Evolutionary conservation across 2,113 vertebrate genomes (phyloP).

Genomic region (Brienomyrus longianalis): DNA sequence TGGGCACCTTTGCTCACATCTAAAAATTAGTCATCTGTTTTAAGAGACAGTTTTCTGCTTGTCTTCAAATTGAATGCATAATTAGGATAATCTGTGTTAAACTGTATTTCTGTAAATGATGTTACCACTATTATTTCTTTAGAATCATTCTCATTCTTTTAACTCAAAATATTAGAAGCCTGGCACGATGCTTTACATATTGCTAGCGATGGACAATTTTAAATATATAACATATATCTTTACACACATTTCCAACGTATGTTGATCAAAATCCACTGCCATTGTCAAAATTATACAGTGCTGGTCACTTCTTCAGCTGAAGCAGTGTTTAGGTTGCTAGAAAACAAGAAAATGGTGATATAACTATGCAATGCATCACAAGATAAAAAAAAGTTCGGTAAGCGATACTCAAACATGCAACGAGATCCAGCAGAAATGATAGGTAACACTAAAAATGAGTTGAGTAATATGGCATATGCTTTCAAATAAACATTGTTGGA

Average conservation of each 20-base stretch:
- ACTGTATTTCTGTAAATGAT: conserved; percentile 44
- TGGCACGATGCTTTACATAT: conserved; percentile 82
- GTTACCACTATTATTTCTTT: conserved; percentile 52
- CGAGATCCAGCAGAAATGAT: conserved; percentile 53
- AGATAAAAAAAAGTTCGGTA: conserved; percentile 35
- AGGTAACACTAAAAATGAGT: conserved; percentile 49
- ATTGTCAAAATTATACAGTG: conserved; percentile 52
- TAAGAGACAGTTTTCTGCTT: conserved; percentile 21
- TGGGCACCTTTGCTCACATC: conserved; percentile 68
- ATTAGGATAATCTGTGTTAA: conserved; percentile 62
- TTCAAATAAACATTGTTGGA: conserved; percentile 42
- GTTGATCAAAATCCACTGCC: conserved; percentile 51
- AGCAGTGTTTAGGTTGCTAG: conserved; percentile 52
- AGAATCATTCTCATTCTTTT: conserved; percentile 80
- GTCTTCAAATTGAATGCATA: conserved; percentile 61
- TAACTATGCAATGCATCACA: conserved; percentile 38
- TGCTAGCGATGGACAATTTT: conserved; percentile 84
- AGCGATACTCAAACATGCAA: conserved; percentile 62
- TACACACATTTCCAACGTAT: conserved; percentile 71
- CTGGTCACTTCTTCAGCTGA: conserved; percentile 56
- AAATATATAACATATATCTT: conserved; percentile 80
- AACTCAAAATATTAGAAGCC: conserved; percentile 80
- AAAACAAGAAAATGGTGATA: conserved; percentile 34
- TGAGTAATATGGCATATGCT: conserved; percentile 40
- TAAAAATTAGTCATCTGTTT: conserved; percentile 50